Base-by-base conservation (phyloP, 1,140 invertebrate genomes). In the Saccostrea glomerata region DNA sequence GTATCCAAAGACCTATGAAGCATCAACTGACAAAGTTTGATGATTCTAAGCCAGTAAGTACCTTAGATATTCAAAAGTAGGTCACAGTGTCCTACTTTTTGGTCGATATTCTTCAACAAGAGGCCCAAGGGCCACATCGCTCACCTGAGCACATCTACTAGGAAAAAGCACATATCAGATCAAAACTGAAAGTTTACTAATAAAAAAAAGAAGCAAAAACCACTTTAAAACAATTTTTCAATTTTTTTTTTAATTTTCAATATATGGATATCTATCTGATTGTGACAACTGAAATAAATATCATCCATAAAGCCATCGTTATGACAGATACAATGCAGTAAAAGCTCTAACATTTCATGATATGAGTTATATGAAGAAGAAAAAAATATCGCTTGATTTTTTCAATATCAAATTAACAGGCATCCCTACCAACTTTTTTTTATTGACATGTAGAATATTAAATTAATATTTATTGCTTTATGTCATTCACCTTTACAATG, bases 231-330 rank as follows among this genome's bases (percentile, higher is more conserved):
- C 30, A 0, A 25, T 15, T 77, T 77, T 77, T 77, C 30, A 25
- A 30, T 36, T 77, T 77, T 77, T 47, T 73, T 73, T 77, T 77
- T 77, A 36, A 77, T 77, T 77, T 25, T 77, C 70, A 77, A 25
- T 36, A 77, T 77, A 77, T 77, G 2, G 25, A 36, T 25, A 77
- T 77, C 70, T 77, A 77, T 30, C 70, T 77, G 70, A 77, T 77
- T 77, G 70, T 77, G 70, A 77, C 70, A 77, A 77, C 70, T 77
- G 70, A 77, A 66, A 77, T 63, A 77, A 77, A 77, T 77, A 30
- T 77, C 70, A 77, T 77, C 70, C 23, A 30, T 77, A 77, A 73
- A 77, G 70, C 70, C 70, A 30, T 77, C 30, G 9, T 77, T 77
- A 30, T 30, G 25, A n/a, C 70, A 30, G 25, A 20, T 77, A 77